phyloP scores from a whole-genome alignment of 2,113 vertebrate species.

The Syngnathus scovelli region DNA sequence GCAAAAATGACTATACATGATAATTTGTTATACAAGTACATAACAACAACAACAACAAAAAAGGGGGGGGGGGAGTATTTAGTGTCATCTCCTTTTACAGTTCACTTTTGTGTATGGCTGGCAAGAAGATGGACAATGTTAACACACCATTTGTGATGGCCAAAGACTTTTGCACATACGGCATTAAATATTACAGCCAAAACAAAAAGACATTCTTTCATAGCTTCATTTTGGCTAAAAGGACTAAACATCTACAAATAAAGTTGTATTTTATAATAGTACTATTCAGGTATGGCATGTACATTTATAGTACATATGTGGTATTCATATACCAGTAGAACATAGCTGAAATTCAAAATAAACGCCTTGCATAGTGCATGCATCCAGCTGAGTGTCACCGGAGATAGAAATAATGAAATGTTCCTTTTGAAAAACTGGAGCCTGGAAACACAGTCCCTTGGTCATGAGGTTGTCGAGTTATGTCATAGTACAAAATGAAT shows the following conservation, averaged over 20 bases:
- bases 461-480: background rate
- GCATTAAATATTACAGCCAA: conserved; percentile 10
- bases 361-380: background rate
- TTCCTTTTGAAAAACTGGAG: background rate
- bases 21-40: background rate
- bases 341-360: conserved; percentile 26
- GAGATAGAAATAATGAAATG: background rate
- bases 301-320: background rate
- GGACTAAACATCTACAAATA: conserved; percentile 48
- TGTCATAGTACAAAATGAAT: background rate
- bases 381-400: background rate
- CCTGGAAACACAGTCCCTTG: background rate
- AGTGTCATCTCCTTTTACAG: background rate
- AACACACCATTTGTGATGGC: background rate
- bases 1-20: conserved; percentile 10
- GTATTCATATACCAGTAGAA: conserved; percentile 11
- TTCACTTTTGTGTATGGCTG: background rate
- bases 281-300: conserved; percentile 36
- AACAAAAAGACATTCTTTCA: conserved; percentile 32
- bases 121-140: background rate
- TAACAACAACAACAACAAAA: background rate
- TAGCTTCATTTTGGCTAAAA: conserved; percentile 63
- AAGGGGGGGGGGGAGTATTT: background rate
- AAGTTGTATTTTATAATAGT: conserved; percentile 56
- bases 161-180: background rate